A percentile compares a stretch with the other conserved stretches of the same genome.
phyloP scores from a whole-genome alignment of 2,888 invertebrate genomes.

The Lacanobia wlatinum region DNA sequence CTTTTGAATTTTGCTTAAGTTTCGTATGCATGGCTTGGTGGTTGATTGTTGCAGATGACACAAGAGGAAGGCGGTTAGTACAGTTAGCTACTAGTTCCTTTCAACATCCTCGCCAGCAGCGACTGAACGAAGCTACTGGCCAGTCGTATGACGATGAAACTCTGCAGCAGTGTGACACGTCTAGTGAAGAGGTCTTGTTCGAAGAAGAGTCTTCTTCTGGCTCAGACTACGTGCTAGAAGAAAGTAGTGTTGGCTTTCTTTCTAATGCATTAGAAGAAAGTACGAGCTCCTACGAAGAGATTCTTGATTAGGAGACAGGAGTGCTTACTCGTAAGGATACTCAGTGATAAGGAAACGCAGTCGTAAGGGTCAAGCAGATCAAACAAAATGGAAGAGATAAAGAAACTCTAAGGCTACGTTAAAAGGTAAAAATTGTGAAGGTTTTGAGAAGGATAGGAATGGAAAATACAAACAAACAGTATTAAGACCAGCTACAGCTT shows the following conservation, averaged over 20 bases:
- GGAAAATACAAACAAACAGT: no score
- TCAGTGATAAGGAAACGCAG: constrained; percentile 36
- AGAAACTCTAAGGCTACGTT: no score
- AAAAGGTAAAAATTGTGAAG: no score
- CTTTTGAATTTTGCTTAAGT: no score
- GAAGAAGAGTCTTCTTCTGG: constrained; percentile 13
- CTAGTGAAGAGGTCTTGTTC: constrained; percentile 14
- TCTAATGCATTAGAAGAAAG: constrained; percentile 30
- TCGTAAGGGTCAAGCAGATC: constrained; percentile 38
- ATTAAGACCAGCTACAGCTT: no score
- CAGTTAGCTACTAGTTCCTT: no score
- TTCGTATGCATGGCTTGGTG: not conserved
- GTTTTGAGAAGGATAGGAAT: no score
- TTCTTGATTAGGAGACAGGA: constrained; percentile 28
- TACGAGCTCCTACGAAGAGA: constrained; percentile 30
- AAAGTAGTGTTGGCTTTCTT: constrained; percentile 25
- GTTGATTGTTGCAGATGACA: constrained; percentile 7
- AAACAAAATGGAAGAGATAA: not conserved
- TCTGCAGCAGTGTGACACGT: constrained; percentile 23
- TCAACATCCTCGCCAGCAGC: no score
- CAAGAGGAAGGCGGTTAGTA: no score
- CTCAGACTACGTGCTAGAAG: constrained; percentile 30
- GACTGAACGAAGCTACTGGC: no score
- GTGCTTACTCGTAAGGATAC: constrained; percentile 32
- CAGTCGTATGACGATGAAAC: not conserved